These are phyloP conservation scores for Drosophila trapezifrons DNA, from an alignment of 1,140 invertebrate species.

Conservation along the genomic window DNA sequence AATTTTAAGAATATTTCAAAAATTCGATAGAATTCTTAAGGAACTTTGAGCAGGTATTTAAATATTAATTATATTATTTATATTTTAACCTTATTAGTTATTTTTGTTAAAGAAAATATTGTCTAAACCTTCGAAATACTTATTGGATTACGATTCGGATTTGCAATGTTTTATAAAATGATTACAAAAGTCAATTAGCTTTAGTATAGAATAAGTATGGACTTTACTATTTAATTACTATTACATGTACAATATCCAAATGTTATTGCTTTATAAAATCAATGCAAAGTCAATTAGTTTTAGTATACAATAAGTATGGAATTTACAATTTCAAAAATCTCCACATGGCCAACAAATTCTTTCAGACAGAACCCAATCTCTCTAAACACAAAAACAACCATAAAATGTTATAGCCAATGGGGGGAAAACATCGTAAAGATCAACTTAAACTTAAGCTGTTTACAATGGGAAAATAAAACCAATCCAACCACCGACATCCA, in stretches of 20 bases:
- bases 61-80: neutral
- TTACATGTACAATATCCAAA: neutral
- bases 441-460: conserved; percentile 30
- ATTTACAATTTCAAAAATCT: conserved; percentile 1
- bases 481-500: conserved; percentile 49
- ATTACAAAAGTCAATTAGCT: conserved; percentile 11
- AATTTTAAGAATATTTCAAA: neutral
- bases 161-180: neutral
- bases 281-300: conserved; percentile 4
- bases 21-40: neutral
- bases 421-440: conserved; percentile 33
- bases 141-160: no score
- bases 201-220: neutral
- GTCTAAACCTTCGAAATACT: no score
- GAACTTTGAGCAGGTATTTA: neutral
- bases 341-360: conserved; percentile 30
- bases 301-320: neutral
- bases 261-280: neutral
- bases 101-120: no score
- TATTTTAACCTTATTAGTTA: no score
- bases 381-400: conserved; percentile 26
- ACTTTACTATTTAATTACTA: no score
- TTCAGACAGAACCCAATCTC: neutral
- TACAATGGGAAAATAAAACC: conserved; percentile 8
- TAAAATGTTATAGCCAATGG: conserved; percentile 30